Conservation (phyloP, 2,888 invertebrate species). For the Cacoxenus indagator region DNA sequence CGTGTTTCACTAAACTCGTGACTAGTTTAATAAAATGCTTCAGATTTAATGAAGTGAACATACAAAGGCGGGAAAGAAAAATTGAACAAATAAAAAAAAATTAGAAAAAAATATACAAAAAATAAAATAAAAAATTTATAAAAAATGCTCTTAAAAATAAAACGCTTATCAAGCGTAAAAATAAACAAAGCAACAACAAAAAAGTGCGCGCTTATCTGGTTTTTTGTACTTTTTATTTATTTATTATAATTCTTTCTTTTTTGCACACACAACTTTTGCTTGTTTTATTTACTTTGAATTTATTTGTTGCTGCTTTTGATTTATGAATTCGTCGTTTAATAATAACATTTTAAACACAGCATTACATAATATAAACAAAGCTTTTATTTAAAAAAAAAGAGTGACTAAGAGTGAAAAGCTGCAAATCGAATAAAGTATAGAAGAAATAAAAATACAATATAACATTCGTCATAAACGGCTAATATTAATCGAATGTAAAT, state of each 20-base stretch:
- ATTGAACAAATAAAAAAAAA: neutral
- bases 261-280: neutral
- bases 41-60: too few relatives aligned
- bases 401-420: neutral
- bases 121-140: neutral
- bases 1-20: too few relatives aligned
- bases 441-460: conserved; percentile 20
- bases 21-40: too few relatives aligned
- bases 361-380: conserved; percentile 29
- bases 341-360: conserved; percentile 6
- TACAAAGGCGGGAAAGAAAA: too few relatives aligned
- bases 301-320: neutral
- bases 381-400: neutral
- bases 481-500: conserved; percentile 33
- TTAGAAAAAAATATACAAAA: neutral
- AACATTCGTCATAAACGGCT: conserved; percentile 9
- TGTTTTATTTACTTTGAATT: neutral
- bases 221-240: neutral
- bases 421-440: conserved; percentile 42
- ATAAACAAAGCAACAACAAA: too few relatives aligned
- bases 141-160: neutral
- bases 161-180: conserved; percentile 2
- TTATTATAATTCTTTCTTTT: neutral
- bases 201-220: too few relatives aligned
- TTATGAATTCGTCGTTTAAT: neutral